Evolutionary conservation across 2,797 vertebrate genomes (phyloP).

Genomic region (Rhadinocentrus ornatus): DNA sequence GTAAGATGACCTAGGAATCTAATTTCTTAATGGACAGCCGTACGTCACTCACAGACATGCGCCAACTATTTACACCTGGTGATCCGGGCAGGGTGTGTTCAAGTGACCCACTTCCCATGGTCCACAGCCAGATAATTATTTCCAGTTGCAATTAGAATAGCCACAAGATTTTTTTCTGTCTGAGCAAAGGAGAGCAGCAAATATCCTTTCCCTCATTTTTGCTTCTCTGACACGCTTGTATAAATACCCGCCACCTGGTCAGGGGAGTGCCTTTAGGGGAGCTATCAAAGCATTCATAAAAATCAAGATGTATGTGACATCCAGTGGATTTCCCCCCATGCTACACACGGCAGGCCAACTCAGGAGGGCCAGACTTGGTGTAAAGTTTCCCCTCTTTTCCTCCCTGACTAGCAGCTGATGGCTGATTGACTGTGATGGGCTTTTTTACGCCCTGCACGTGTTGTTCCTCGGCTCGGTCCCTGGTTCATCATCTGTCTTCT

Average conservation of each 20-base stretch:
- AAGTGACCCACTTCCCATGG: constrained; percentile 75
- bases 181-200: constrained; percentile 73
- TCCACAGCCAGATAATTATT: constrained; percentile 81
- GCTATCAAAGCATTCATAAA: constrained; percentile 85
- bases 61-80: constrained; percentile 74
- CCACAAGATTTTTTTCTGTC: constrained; percentile 54
- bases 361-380: constrained; percentile 69
- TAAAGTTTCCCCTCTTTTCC: constrained; percentile 77
- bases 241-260: constrained; percentile 84
- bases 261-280: constrained; percentile 79
- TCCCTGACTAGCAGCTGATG: constrained; percentile 74
- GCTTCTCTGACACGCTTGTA: constrained; percentile 77
- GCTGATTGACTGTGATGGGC: constrained; percentile 84
- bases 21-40: constrained; percentile 56
- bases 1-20: not conserved
- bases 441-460: constrained; percentile 79
- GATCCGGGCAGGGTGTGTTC: constrained; percentile 65
- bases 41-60: constrained; percentile 68
- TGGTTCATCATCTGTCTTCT: constrained; percentile 70
- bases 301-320: constrained; percentile 84
- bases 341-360: constrained; percentile 73
- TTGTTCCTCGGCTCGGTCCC: constrained; percentile 69
- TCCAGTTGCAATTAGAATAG: constrained; percentile 85
- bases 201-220: constrained; percentile 72
- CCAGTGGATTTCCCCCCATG: constrained; percentile 71